Evolutionary conservation across 2,888 invertebrate species (phyloP).

Genomic region (Amphipyra tragopoginis): DNA sequence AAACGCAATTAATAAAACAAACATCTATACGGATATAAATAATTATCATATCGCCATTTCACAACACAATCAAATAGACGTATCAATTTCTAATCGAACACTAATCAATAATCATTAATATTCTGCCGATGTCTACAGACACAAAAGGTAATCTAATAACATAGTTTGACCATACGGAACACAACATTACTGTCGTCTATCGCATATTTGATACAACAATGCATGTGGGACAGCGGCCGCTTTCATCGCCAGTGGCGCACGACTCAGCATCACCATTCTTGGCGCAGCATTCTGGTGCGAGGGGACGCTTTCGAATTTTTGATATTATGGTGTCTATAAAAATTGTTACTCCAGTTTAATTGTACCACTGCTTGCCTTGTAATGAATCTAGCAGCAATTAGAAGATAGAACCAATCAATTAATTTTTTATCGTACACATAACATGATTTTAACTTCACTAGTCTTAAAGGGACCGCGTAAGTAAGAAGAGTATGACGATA

Average conservation of each 20-base stretch:
- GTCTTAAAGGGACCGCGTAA: not conserved
- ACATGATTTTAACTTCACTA: no score
- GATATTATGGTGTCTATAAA: conserved; percentile 38
- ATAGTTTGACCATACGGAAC: conserved; percentile 64
- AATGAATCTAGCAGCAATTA: no score
- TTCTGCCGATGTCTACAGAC: conserved; percentile 56
- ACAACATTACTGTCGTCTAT: conserved; percentile 58
- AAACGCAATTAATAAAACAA: not conserved
- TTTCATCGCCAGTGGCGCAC: conserved; percentile 67
- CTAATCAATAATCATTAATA: conserved; percentile 56
- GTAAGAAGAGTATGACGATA: not conserved
- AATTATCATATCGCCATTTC: conserved; percentile 17
- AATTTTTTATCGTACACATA: no score
- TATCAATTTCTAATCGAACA: conserved; percentile 60
- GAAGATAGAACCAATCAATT: no score
- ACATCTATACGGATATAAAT: conserved; percentile 3
- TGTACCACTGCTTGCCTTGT: not conserved
- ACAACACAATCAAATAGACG: conserved; percentile 23
- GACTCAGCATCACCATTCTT: conserved; percentile 65
- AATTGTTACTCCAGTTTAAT: conserved; percentile 12
- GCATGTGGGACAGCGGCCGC: conserved; percentile 69
- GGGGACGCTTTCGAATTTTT: conserved; percentile 60
- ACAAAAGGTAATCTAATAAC: conserved; percentile 65
- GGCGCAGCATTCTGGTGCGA: conserved; percentile 58
- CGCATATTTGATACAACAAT: conserved; percentile 67